Base-by-base conservation (phyloP, 2,888 invertebrate genomes). In the Cantharis rustica region DNA sequence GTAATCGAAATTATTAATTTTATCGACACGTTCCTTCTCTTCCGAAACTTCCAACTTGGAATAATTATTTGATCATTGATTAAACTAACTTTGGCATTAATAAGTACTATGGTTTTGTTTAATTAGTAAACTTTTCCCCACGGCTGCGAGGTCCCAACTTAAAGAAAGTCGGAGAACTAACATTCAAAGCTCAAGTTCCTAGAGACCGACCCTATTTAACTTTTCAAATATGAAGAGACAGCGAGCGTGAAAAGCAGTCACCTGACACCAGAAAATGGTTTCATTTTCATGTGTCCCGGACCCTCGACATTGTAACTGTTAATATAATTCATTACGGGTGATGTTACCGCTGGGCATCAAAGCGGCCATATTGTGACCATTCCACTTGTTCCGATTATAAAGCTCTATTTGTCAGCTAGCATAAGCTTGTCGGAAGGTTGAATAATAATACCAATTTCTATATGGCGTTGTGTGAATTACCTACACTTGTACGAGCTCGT, bases 311-410 rank as follows among this genome's bases (percentile, higher is more conserved):
- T 77, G 77, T 77, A 77, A 77, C 79, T 76, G 81, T 81, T 81
- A 81, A 81, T 81, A 81, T 79, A 81, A 80, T 81, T 81, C 80
- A 81, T 81, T 81, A 81, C 72, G 80, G 80, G 76, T 76, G 80
- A 81, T 81, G 81, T 80, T 79, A 79, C 81, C 81, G 79, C 74
- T 79, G 81, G 81, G 81, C 79, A 81, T 81, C 79, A 62, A 61
- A 17, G 69, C 75, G 47, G 72, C 72, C 75, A 77, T 77, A 75
- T 75, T 77, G 75, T 75, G 77, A 77, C 77, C 75, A 73, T 77
- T 77, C 72, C 77, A 75, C 75, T 75, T 77, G 77, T 77, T 75
- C 71, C 77, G 77, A 77, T 77, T 77, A 76, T 76, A 74, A 47
- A 71, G 73, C 62, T 73, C 76, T 76, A 77, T 77, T 77, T 77